These are phyloP conservation scores for Hylaea fasciaria DNA, from an alignment of 2,888 invertebrate genomes.

Conservation along the genomic window DNA sequence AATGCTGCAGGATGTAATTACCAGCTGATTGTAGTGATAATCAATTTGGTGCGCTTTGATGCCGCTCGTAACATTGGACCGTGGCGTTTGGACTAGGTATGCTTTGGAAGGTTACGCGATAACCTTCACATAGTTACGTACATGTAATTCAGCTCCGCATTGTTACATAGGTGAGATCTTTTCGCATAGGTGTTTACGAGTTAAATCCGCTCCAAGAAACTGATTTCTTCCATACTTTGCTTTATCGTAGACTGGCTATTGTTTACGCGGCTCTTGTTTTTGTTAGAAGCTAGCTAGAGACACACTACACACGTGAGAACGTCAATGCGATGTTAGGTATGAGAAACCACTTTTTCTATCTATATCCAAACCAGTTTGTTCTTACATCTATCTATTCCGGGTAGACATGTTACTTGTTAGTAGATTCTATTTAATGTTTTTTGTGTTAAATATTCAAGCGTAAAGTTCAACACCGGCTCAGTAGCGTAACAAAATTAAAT, in stretches of 20 bases:
- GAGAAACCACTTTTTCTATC: background rate
- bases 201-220: conserved; percentile 13
- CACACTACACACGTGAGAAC: background rate
- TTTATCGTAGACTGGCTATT: background rate
- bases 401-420: no score
- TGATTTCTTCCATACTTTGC: conserved; percentile 7
- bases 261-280: background rate
- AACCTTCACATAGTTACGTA: conserved; percentile 35
- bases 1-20: conserved; percentile 16
- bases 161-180: conserved; percentile 21
- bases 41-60: conserved; percentile 42
- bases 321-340: no score
- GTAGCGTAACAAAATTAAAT: no score
- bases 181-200: conserved; percentile 21
- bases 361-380: no score
- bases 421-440: no score
- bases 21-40: conserved; percentile 43
- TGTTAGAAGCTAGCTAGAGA: background rate
- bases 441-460: no score
- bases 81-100: conserved; percentile 25
- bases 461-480: no score
- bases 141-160: conserved; percentile 16
- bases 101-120: conserved; percentile 34
- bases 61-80: conserved; percentile 28
- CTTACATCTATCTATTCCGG: no score